These are phyloP conservation scores for Charina bottae DNA, from an alignment of 2,113 vertebrate genomes.

Conservation along the genomic window DNA sequence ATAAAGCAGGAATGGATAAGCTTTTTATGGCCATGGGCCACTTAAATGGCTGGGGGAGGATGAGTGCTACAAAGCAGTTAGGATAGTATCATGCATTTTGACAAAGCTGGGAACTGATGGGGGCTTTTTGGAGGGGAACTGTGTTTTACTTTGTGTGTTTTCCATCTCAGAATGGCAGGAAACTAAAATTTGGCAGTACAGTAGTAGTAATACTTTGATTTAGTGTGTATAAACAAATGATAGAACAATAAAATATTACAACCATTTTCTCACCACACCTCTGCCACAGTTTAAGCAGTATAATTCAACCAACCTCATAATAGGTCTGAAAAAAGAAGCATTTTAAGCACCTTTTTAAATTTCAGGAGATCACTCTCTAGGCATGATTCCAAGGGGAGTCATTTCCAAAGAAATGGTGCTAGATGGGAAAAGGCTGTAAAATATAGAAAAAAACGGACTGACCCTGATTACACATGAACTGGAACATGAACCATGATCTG, in stretches of 20 bases:
- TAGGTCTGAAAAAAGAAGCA: background rate
- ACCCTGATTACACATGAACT: background rate
- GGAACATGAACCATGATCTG: background rate
- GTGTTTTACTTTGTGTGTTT: background rate
- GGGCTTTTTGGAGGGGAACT: background rate
- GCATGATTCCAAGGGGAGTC: background rate
- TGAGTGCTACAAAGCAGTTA: background rate
- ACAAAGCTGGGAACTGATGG: background rate
- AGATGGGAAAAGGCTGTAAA: background rate
- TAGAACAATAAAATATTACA: background rate
- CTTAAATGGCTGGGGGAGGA: background rate
- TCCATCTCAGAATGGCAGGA: background rate
- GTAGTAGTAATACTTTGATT: background rate
- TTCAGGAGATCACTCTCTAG: background rate
- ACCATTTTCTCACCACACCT: background rate
- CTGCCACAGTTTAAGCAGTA: background rate
- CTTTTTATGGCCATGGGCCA: background rate
- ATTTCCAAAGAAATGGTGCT: background rate
- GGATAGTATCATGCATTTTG: background rate
- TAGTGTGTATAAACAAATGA: background rate
- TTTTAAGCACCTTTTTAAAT: background rate
- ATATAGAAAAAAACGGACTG: background rate
- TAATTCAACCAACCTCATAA: background rate
- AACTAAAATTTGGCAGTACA: background rate
- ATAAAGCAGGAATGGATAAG: background rate